Evolutionary conservation across 2,113 vertebrate genomes (phyloP), one percentile per base, ranked within the genome.

Genomic region (Lagopus leucura): DNA sequence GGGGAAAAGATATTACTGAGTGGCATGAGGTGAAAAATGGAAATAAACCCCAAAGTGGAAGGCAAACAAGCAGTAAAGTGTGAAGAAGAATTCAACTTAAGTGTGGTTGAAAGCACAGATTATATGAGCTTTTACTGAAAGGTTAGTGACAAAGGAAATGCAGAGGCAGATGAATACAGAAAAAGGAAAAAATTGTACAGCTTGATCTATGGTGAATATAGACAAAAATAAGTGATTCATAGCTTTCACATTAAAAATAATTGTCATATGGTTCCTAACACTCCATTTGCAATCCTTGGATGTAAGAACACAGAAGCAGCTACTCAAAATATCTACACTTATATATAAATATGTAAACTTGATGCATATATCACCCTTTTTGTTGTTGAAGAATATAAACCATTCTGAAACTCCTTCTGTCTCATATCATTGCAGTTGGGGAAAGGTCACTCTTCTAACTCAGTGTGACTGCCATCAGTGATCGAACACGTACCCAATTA

Each of bases 1-100:
- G 79, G 50, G 54, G 55, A 72, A 95, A 92, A 91, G 36, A 8
- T 67, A 88, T 64, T 89, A 91, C 78, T 89, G 67, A 71, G 54
- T 81, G 55, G 55, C 42, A 85, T 20, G 47, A 70, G 47, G 50
- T 88, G 66, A 95, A 96, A 93, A 94, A 80, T 83, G 45, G 63
- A 79, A 93, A 95, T 50, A 90, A 94, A 30, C 28, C 11, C 81
- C 11, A 65, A 38, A 86, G 36, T 86, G 32, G 60, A 96, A 87
- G 19, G 48, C 34, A 92, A 67, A n/a, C 60, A 87, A 93, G 24
- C 3, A 0, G 17, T 38, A 77, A 81, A 91, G 19, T 86, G 72
- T 91, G 82, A 92, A 92, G 65, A 86, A 36, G 34, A 21, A 67
- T 77, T 94, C 54, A 42, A 55, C 25, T 80, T 80, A 81, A 89